phyloP scores from a whole-genome alignment of 2,113 vertebrate species.

The Gasterosteus aculeatus region DNA sequence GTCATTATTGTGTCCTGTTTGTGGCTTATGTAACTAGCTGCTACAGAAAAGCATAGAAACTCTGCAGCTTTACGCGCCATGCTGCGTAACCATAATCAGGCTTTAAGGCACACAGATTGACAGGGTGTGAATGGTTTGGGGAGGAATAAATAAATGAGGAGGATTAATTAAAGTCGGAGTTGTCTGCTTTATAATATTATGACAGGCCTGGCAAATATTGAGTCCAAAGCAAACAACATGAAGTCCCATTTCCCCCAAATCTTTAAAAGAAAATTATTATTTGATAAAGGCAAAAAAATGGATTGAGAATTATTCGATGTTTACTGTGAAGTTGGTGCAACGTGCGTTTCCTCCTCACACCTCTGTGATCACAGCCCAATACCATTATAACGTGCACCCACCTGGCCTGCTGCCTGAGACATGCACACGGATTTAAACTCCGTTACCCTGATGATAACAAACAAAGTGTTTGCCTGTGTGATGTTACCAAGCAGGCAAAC shows the following conservation, averaged over 20 bases:
- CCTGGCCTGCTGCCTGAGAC: constrained; percentile 2
- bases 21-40: constrained; percentile 15
- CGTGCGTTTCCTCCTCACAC: constrained; percentile 20
- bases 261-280: neutral
- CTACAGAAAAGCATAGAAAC: constrained; percentile 11
- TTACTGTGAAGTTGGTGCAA: constrained; percentile 15
- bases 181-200: constrained; percentile 4
- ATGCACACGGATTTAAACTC: neutral
- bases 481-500: neutral
- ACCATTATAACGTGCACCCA: constrained; percentile 18
- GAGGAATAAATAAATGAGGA: neutral
- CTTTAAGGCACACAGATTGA: constrained; percentile 19
- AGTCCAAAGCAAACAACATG: neutral
- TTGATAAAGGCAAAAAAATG: constrained; percentile 17
- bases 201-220: neutral
- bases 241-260: constrained; percentile 15
- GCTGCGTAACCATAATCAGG: constrained; percentile 11
- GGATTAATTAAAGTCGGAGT: constrained; percentile 8
- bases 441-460: no score
- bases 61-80: neutral
- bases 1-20: constrained; percentile 28
- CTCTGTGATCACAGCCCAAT: neutral
- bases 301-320: constrained; percentile 13
- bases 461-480: neutral
- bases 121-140: neutral